Percentiles rank a stretch among this genome's conserved stretches.
Conservation (phyloP, 2,113 vertebrate species). For the Paramisgurnus dabryanus region DNA sequence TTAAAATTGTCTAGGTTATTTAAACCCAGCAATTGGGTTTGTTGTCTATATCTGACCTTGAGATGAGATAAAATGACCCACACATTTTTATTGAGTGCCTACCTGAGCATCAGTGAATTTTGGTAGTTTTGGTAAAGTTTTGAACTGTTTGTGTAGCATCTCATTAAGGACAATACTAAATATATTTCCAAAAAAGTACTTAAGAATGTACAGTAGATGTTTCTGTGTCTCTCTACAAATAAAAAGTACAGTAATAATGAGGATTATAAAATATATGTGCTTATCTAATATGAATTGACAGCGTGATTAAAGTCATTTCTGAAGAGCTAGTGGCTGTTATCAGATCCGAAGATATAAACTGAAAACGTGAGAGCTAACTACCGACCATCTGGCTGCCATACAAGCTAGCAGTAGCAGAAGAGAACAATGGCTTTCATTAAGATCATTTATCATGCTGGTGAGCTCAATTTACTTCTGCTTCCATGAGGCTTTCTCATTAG, state of each 20-base stretch:
- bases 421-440: constrained; percentile 80
- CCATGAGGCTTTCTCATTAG: constrained; percentile 73
- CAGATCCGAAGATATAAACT: constrained; percentile 47
- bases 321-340: constrained; percentile 48
- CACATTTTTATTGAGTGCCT: neutral
- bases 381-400: constrained; percentile 75
- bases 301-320: constrained; percentile 7
- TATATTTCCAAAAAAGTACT: too few species aligned
- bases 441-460: constrained; percentile 79
- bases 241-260: neutral
- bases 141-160: neutral
- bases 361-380: constrained; percentile 67
- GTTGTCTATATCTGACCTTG: too few species aligned
- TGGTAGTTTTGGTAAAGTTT: constrained; percentile 3
- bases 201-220: too few species aligned
- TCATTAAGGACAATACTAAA: too few species aligned
- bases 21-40: too few species aligned
- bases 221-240: too few species aligned
- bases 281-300: constrained; percentile 30
- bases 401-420: constrained; percentile 70
- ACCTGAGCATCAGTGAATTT: constrained; percentile 5
- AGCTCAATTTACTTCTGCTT: constrained; percentile 80
- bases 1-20: too few species aligned
- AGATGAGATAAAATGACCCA: too few species aligned
- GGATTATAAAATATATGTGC: neutral